phyloP scores from a whole-genome alignment of 1,140 invertebrate species.

The Pogonomyrmex barbatus region DNA sequence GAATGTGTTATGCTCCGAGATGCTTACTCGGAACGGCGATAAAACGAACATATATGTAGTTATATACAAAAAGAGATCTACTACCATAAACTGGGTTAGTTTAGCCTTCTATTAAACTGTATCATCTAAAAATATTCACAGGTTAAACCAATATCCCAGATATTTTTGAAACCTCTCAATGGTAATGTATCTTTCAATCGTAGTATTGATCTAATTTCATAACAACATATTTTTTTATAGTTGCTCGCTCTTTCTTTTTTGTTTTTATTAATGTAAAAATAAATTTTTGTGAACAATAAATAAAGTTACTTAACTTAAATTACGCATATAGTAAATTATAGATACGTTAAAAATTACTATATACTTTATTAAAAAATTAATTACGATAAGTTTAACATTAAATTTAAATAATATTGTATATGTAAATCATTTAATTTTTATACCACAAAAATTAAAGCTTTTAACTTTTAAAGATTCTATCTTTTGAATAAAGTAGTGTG shows the following conservation, averaged over 20 bases:
- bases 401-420: no score
- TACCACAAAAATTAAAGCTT: no score
- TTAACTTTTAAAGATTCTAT: no score
- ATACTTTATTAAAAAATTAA: no score
- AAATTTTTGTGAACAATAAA: neutral
- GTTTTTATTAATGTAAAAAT: neutral
- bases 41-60: slow-evolving; percentile 15
- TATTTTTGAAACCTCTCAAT: neutral
- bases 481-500: no score
- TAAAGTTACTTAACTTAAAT: neutral
- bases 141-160: neutral
- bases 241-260: neutral
- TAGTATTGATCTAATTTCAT: neutral
- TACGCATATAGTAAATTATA: neutral
- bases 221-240: neutral
- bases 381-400: no score
- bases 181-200: neutral
- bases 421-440: no score
- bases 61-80: slow-evolving; percentile 13
- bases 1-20: slow-evolving; percentile 7
- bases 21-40: slow-evolving; percentile 36
- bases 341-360: no score
- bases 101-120: slow-evolving; percentile 12
- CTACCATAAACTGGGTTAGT: slow-evolving; percentile 31
- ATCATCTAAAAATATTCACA: slow-evolving; percentile 25